Percentiles rank a stretch among this genome's conserved stretches.
phyloP scores from a whole-genome alignment of 2,113 vertebrate genomes.

The Rhynchomys soricoides region DNA sequence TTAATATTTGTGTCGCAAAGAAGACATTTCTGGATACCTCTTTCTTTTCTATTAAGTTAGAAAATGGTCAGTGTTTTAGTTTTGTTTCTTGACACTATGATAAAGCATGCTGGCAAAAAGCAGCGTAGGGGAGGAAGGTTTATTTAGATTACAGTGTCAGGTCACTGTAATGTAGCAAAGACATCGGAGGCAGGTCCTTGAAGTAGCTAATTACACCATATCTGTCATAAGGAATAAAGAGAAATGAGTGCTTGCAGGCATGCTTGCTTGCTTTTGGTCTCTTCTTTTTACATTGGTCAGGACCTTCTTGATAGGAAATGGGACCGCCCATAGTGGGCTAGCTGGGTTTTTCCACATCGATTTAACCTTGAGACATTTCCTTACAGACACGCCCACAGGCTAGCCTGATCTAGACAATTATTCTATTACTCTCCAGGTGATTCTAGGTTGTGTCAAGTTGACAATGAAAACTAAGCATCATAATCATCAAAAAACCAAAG shows the following conservation, averaged over 20 bases:
- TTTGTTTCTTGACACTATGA: not conserved
- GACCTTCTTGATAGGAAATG: not conserved
- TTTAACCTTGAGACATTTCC: not conserved
- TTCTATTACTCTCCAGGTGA: not conserved
- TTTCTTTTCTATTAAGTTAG: not conserved
- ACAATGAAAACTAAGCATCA: not conserved
- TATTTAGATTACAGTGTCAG: not conserved
- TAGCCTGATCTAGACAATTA: too few relatives aligned
- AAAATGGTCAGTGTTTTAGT: constrained; percentile 11
- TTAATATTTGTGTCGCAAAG: constrained; percentile 43
- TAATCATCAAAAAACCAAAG: not conserved
- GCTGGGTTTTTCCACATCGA: not conserved
- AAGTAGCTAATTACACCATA: not conserved
- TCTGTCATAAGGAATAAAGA: not conserved
- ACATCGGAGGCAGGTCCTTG: not conserved
- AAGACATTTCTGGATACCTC: not conserved
- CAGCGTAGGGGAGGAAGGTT: not conserved
- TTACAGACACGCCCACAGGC: not conserved
- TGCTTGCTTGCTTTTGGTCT: too few relatives aligned
- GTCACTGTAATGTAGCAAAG: not conserved
- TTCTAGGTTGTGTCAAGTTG: not conserved
- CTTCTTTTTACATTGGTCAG: not conserved
- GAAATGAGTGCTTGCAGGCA: not conserved
- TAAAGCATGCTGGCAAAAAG: not conserved
- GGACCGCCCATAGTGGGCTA: not conserved